Evolutionary conservation across 2,797 vertebrate genomes (phyloP).

Genomic region (Lacerta bilineata): DNA sequence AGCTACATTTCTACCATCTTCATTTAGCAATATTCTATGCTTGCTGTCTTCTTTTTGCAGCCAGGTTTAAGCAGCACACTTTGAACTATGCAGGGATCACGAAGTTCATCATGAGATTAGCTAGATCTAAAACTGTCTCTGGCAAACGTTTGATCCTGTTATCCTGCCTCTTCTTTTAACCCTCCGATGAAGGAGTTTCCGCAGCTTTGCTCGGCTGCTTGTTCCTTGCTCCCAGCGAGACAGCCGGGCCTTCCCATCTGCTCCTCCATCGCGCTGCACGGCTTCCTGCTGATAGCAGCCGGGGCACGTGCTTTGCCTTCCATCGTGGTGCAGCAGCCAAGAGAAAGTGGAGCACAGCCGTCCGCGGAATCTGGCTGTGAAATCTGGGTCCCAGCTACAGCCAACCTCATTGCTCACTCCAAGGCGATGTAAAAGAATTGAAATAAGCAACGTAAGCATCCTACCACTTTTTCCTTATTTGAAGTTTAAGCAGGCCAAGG

Average conservation of each 20-base stretch:
- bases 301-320: not conserved
- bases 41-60: not conserved
- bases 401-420: not conserved
- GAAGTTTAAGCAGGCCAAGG: not conserved
- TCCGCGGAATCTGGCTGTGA: not conserved
- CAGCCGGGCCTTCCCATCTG: not conserved
- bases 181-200: not conserved
- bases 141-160: constrained; percentile 18
- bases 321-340: not conserved
- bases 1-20: not conserved
- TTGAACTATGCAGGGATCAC: not conserved
- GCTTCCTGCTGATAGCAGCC: not conserved
- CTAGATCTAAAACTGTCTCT: not conserved
- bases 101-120: constrained; percentile 19
- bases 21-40: not conserved
- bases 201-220: constrained; percentile 13
- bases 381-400: not conserved
- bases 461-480: not conserved
- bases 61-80: not conserved
- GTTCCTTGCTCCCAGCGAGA: not conserved
- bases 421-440: not conserved
- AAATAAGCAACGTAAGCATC: not conserved
- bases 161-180: not conserved
- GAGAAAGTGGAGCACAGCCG: not conserved
- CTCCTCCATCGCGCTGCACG: not conserved